phyloP scores from a whole-genome alignment of 2,888 invertebrate genomes.

The Xylocampa areola region DNA sequence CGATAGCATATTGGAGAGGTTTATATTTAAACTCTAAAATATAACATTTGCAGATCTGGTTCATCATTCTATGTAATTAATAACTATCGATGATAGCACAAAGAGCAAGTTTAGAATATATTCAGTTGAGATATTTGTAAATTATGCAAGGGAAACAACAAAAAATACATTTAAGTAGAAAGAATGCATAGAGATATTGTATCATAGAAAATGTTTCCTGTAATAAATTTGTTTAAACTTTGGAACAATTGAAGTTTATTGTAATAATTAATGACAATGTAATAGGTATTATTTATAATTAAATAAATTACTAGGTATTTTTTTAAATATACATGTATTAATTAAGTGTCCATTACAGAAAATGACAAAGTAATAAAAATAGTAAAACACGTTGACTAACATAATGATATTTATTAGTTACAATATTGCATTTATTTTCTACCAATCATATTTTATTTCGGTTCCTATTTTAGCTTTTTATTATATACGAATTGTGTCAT shows the following conservation, averaged over 20 bases:
- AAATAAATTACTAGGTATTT: conserved; percentile 45
- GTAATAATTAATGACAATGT: conserved; percentile 47
- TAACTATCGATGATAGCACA: conserved; percentile 5
- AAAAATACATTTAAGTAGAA: neutral
- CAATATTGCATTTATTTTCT: conserved; percentile 72
- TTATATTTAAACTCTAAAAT: conserved; percentile 10
- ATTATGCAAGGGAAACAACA: conserved; percentile 3
- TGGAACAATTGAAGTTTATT: conserved; percentile 14
- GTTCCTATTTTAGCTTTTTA: conserved; percentile 65
- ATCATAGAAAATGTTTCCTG: conserved; percentile 24
- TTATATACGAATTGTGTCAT: conserved; percentile 65
- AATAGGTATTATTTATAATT: conserved; percentile 53
- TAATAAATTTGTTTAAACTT: conserved; percentile 23
- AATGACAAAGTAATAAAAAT: conserved; percentile 59
- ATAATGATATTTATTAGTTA: conserved; percentile 55
- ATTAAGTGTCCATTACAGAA: conserved; percentile 43
- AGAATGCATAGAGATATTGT: conserved; percentile 12
- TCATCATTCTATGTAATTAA: conserved; percentile 14
- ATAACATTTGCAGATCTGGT: conserved; percentile 38
- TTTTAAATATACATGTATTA: conserved; percentile 43
- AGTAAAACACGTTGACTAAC: conserved; percentile 60
- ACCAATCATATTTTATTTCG: conserved; percentile 62
- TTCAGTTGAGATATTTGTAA: conserved; percentile 5
- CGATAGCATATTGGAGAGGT: conserved; percentile 21
- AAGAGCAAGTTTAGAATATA: conserved; percentile 13